A percentile compares a stretch with the other conserved stretches of the same genome.
Evolutionary conservation across 1,140 invertebrate species (phyloP).

Genomic region (Leptopilina clavipes): DNA sequence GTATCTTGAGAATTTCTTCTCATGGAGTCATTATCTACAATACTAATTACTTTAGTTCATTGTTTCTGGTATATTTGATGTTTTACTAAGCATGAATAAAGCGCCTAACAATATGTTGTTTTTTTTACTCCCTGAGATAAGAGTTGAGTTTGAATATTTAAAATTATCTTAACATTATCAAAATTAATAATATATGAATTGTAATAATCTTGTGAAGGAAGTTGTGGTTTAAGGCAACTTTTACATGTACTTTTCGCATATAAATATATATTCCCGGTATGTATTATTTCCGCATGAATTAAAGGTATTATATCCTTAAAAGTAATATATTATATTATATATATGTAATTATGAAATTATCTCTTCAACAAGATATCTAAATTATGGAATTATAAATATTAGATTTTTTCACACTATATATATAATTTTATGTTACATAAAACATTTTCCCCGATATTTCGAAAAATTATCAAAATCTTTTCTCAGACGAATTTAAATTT

Average conservation of each 20-base stretch:
- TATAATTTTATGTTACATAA: background rate
- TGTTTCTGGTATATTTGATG: conserved; percentile 15
- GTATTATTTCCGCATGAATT: background rate
- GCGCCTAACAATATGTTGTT: conserved; percentile 28
- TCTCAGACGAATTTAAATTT: too few relatives aligned
- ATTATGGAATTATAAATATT: background rate
- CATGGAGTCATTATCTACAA: conserved; percentile 23
- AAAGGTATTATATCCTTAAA: background rate
- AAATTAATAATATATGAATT: conserved; percentile 12
- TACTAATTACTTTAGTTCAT: conserved; percentile 32
- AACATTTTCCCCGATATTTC: too few relatives aligned
- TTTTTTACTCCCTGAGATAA: background rate
- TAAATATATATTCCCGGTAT: too few relatives aligned
- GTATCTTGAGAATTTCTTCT: conserved; percentile 20
- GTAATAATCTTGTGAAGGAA: conserved; percentile 21
- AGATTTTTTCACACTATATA: background rate
- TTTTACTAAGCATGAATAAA: conserved; percentile 27
- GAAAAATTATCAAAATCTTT: too few relatives aligned
- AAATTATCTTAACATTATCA: conserved; percentile 1
- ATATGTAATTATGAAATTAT: conserved; percentile 10
- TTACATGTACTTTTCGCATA: background rate
- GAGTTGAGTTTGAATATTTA: background rate
- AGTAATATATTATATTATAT: conserved; percentile 1
- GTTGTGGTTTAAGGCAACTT: conserved; percentile 9
- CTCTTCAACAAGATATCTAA: background rate